These are phyloP conservation scores for Xiphophorus couchianus DNA, from an alignment of 2,113 vertebrate species.

Conservation along the genomic window DNA sequence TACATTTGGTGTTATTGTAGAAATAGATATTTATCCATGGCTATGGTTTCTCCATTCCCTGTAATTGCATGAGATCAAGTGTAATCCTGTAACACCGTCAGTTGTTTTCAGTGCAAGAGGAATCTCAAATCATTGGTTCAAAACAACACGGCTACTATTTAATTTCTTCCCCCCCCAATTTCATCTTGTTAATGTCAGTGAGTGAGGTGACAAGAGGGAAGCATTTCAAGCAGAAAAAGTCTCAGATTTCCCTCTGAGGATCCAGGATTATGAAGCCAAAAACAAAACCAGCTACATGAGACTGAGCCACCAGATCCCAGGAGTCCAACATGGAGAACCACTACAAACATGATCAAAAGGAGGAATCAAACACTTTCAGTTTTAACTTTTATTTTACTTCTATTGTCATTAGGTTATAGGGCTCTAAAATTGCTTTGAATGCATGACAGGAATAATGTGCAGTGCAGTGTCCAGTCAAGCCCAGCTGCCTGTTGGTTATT, in stretches of 20 bases:
- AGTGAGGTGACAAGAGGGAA: conserved; percentile 32
- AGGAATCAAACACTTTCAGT: conserved; percentile 40
- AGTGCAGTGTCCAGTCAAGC: neutral
- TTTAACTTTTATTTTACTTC: conserved; percentile 39
- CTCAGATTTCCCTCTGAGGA: conserved; percentile 50
- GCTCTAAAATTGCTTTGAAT: conserved; percentile 23
- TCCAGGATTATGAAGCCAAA: conserved; percentile 61
- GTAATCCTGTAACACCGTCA: neutral
- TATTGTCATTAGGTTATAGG: conserved; percentile 33
- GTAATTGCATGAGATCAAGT: too few relatives aligned
- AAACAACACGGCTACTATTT: conserved; percentile 34
- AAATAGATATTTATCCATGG: too few relatives aligned
- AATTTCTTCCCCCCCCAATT: conserved; percentile 14
- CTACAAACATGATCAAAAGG: conserved; percentile 43
- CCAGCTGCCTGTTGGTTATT: conserved; percentile 1
- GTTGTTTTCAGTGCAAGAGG: conserved; percentile 18
- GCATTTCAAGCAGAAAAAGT: conserved; percentile 36
- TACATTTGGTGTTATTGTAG: too few relatives aligned
- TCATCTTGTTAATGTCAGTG: conserved; percentile 30
- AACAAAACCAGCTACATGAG: conserved; percentile 53
- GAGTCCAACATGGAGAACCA: conserved; percentile 38
- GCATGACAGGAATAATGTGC: neutral
- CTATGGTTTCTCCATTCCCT: too few relatives aligned
- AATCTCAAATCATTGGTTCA: neutral
- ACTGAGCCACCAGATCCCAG: conserved; percentile 47